phyloP scores from a whole-genome alignment of 2,888 invertebrate species.

The Philereme transversata region DNA sequence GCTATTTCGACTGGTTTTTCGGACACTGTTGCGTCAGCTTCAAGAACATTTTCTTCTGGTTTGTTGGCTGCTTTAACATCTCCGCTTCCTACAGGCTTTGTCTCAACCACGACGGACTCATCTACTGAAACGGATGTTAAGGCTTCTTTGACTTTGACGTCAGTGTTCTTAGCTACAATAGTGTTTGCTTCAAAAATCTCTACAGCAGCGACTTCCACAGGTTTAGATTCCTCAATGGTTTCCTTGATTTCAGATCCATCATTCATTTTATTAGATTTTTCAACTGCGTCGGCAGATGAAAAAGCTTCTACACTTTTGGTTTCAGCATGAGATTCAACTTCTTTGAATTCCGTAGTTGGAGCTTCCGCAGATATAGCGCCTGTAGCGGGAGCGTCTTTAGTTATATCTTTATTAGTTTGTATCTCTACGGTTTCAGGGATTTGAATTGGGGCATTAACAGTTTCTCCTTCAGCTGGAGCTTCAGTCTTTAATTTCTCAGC shows the following conservation, averaged over 20 bases:
- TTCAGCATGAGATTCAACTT: constrained; percentile 10
- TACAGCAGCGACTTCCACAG: constrained; percentile 12
- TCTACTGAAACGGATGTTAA: constrained; percentile 11
- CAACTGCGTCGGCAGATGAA: constrained; percentile 31
- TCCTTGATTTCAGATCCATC: constrained; percentile 28
- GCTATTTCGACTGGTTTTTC: constrained; percentile 34
- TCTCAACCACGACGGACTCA: neutral
- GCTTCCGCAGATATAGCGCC: constrained; percentile 19
- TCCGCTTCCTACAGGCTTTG: constrained; percentile 8
- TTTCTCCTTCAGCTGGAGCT: neutral
- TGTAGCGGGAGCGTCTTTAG: constrained; percentile 16
- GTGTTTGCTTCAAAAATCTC: neutral
- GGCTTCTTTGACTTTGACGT: neutral
- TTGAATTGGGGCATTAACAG: neutral
- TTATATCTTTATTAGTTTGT: neutral
- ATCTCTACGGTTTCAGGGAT: constrained; percentile 5
- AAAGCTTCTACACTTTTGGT: constrained; percentile 1
- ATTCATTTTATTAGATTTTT: constrained; percentile 58
- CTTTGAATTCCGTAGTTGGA: constrained; percentile 1
- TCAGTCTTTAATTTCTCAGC: neutral
- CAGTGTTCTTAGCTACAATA: constrained; percentile 1
- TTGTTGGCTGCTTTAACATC: constrained; percentile 39
- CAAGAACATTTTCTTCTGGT: constrained; percentile 38
- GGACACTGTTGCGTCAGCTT: constrained; percentile 52
- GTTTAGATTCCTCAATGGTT: constrained; percentile 46